Percentiles rank a stretch among this genome's conserved stretches.
Evolutionary conservation across 2,113 vertebrate species (phyloP).

Genomic region (Thalassoma bifasciatum): DNA sequence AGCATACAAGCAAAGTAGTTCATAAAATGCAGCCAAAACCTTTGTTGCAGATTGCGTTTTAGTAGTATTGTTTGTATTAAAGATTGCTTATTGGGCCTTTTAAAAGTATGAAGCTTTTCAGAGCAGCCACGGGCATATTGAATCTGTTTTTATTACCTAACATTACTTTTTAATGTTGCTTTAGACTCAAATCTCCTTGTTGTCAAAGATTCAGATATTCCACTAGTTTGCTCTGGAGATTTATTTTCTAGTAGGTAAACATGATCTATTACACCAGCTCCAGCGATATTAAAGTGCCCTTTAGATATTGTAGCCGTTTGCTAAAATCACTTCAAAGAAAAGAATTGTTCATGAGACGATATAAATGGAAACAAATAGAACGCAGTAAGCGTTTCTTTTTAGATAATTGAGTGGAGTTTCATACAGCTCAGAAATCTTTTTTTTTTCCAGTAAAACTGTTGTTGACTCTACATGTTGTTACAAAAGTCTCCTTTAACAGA

Average conservation of each 20-base stretch:
- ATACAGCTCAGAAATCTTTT: not conserved
- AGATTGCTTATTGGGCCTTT: not conserved
- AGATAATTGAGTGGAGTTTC: not conserved
- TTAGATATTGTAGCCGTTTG: conserved; percentile 1
- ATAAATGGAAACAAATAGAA: conserved; percentile 21
- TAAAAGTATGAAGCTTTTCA: conserved; percentile 13
- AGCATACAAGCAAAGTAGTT: not conserved
- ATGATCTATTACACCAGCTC: not conserved
- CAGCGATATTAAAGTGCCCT: conserved; percentile 1
- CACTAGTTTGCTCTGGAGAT: not conserved
- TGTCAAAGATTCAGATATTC: not conserved
- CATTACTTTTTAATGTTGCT: conserved; percentile 8
- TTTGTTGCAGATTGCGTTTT: no score
- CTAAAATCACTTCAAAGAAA: conserved; percentile 15
- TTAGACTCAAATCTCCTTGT: not conserved
- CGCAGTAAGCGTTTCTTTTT: not conserved
- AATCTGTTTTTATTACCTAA: conserved; percentile 10
- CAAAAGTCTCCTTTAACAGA: conserved; percentile 41
- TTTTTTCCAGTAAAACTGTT: conserved; percentile 13
- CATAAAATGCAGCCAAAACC: no score
- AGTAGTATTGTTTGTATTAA: not conserved
- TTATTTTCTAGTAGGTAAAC: not conserved
- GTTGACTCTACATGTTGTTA: conserved; percentile 22
- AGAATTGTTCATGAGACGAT: conserved; percentile 17
- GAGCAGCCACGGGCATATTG: conserved; percentile 12